These are phyloP conservation scores for Strigops habroptila DNA, from an alignment of 2,113 vertebrate genomes.

Conservation along the genomic window DNA sequence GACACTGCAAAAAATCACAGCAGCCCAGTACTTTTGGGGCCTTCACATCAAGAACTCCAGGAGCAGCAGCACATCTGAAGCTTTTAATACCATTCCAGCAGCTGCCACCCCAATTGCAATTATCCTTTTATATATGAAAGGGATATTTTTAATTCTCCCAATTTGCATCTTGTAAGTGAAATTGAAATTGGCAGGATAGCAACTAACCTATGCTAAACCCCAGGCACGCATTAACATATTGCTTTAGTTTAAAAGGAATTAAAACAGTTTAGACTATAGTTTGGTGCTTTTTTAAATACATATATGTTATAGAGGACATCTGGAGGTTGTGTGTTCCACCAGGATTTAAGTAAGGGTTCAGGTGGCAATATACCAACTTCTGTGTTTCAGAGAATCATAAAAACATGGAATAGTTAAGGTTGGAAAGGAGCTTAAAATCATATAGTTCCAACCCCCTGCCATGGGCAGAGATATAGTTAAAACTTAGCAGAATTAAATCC, in stretches of 20 bases:
- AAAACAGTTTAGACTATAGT: neutral
- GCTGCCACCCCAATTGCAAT: conserved; percentile 46
- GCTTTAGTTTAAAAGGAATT: conserved; percentile 30
- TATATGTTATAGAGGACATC: neutral
- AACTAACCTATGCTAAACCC: conserved; percentile 42
- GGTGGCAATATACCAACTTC: neutral
- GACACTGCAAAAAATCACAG: neutral
- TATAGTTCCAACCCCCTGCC: neutral
- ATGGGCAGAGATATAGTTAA: neutral
- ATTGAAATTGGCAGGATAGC: conserved; percentile 43
- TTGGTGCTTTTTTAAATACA: neutral
- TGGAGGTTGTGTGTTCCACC: neutral
- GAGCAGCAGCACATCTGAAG: conserved; percentile 37
- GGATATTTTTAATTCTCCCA: conserved; percentile 51
- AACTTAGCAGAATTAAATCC: neutral
- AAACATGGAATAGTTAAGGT: neutral
- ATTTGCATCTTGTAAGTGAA: conserved; percentile 42
- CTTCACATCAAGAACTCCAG: conserved; percentile 8
- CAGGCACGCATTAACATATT: conserved; percentile 14
- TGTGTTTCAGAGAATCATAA: neutral
- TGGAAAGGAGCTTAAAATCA: neutral
- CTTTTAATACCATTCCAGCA: conserved; percentile 46
- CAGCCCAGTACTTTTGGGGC: neutral
- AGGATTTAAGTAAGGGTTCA: neutral
- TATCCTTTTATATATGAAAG: conserved; percentile 45